Evolutionary conservation across 1,140 invertebrate genomes (phyloP), one percentile per base, ranked within the genome.

Genomic region (Sipha flava): DNA sequence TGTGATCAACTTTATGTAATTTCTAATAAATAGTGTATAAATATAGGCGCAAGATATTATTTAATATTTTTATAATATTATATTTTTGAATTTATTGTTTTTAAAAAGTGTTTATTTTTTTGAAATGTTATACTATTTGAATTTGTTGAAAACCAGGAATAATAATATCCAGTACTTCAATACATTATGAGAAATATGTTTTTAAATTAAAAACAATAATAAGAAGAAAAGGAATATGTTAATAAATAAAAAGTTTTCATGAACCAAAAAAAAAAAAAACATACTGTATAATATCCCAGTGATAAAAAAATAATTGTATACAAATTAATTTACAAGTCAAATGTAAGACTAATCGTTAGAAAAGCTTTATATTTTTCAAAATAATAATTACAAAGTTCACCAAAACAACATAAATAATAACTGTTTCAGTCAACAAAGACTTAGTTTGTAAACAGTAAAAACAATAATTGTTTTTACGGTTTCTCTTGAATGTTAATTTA

Each of bases 241-340:
- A 23, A 16, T 6, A 40, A 47, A 70, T 16, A 47, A 70, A 12
- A 47, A 29, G 43, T 47, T 31, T 47, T 18, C 18, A 7, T 18
- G 1, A 43, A 26, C 9, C 21, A 68, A 45, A 29, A 1, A 6
- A 14, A 18, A 45, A 43, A 7, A n/a, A n/a, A n/a, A n/a, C n/a
- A n/a, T n/a, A n/a, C n/a, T n/a, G n/a, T n/a, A n/a, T n/a, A n/a
- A 68, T 9, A 45, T 40, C 3, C 21, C 23, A 18, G 14, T 10
- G 5, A 18, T 43, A 47, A 47, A 70, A 21, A 23, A 21, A 37
- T 62, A 10, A 1, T 7, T 3, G 3, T 29, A n/a, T 29, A 29
- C 3, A 45, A 47, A 45, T 47, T 70, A 47, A 70, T 70, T 70
- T 70, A 70, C 66, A 70, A 70, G 40, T 70, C 23, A 70, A 70